These are phyloP conservation scores for Tineola bisselliella DNA, from an alignment of 2,888 invertebrate genomes.

Conservation along the genomic window DNA sequence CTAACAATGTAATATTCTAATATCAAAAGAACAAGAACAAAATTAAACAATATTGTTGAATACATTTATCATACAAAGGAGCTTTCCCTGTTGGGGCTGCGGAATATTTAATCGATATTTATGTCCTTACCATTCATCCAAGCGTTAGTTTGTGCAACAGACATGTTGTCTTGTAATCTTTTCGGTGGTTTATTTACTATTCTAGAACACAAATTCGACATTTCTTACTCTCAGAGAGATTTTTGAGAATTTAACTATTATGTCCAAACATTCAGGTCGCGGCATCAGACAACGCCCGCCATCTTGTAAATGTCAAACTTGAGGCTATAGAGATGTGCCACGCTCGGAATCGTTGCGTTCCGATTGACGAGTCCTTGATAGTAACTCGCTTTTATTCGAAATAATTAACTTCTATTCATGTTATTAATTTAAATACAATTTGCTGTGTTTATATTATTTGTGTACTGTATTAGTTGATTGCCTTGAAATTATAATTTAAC, in stretches of 20 bases:
- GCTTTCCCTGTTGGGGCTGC: neutral
- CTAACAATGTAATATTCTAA: neutral
- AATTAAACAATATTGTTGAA: neutral
- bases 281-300: conserved; percentile 32
- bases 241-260: neutral
- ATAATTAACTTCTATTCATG: too few relatives aligned
- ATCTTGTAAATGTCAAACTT: conserved; percentile 29
- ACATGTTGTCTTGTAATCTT: conserved; percentile 80
- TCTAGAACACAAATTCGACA: conserved; percentile 83
- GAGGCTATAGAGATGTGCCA: neutral
- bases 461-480: too few relatives aligned
- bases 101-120: conserved; percentile 31
- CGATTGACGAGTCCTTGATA: neutral
- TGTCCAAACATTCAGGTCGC: conserved; percentile 17
- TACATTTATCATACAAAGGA: neutral
- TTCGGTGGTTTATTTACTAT: conserved; percentile 78
- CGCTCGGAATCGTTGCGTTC: neutral
- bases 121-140: conserved; percentile 85
- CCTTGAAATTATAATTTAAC: too few relatives aligned
- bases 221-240: conserved; percentile 38
- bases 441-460: too few relatives aligned
- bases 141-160: conserved; percentile 82
- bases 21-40: neutral
- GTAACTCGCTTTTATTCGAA: neutral
- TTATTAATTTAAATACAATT: too few relatives aligned